A percentile compares a stretch with the other conserved stretches of the same genome.
Evolutionary conservation across 2,888 invertebrate species (phyloP).

Genomic region (Scelioninae gen. 2): DNA sequence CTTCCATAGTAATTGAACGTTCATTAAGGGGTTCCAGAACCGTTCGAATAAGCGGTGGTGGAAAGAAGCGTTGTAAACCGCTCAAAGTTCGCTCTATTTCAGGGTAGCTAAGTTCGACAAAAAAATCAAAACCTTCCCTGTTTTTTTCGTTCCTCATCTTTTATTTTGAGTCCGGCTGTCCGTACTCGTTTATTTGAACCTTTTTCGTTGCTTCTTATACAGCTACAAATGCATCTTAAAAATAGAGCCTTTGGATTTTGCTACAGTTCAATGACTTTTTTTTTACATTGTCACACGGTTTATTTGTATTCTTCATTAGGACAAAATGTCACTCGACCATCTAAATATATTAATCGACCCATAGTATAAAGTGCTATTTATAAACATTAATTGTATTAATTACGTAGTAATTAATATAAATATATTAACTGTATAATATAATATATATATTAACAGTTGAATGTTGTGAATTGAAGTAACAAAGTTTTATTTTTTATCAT

Average conservation of each 20-base stretch:
- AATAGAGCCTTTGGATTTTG: constrained; percentile 26
- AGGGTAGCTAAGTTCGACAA: not conserved
- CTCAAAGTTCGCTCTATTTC: constrained; percentile 33
- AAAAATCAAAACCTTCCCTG: constrained; percentile 22
- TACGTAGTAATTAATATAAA: no score
- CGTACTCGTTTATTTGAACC: constrained; percentile 28
- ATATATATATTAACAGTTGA: no score
- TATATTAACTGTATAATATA: no score
- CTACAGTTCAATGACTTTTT: constrained; percentile 28
- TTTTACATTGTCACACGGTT: constrained; percentile 7
- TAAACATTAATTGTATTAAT: no score
- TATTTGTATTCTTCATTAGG: constrained; percentile 1
- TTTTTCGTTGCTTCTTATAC: constrained; percentile 37
- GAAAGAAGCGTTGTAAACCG: not conserved
- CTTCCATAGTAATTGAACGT: not conserved
- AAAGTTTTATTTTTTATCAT: no score
- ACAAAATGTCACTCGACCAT: not conserved
- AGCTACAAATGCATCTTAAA: constrained; percentile 28
- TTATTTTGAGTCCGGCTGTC: constrained; percentile 39
- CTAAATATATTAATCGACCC: not conserved
- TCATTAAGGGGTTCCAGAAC: not conserved
- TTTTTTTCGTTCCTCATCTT: constrained; percentile 30
- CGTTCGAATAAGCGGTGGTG: not conserved
- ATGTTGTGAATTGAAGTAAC: no score
- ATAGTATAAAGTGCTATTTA: no score